phyloP scores from a whole-genome alignment of 2,113 vertebrate genomes.

The Scomber japonicus region DNA sequence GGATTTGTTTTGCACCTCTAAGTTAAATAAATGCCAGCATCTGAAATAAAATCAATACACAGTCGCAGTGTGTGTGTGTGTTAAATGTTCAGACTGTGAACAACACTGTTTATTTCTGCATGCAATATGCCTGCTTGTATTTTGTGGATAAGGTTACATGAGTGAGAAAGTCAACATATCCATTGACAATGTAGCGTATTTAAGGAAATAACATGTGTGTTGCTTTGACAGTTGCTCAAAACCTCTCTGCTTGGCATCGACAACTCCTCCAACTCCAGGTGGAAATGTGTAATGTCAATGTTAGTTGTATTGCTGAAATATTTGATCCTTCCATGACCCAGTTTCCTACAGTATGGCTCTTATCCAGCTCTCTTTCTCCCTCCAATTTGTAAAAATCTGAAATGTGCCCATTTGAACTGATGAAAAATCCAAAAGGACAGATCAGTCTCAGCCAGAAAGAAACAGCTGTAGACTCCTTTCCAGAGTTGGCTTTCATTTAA shows the following conservation, averaged over 20 bases:
- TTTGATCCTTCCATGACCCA: slow-evolving; percentile 51
- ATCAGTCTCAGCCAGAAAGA: slow-evolving; percentile 11
- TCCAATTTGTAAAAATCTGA: slow-evolving; percentile 20
- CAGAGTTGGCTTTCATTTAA: neutral
- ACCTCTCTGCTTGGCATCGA: slow-evolving; percentile 25
- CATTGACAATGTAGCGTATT: slow-evolving; percentile 32
- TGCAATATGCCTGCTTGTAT: neutral
- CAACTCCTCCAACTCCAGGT: slow-evolving; percentile 46
- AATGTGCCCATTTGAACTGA: slow-evolving; percentile 18
- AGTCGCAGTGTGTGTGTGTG: neutral
- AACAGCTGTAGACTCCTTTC: neutral
- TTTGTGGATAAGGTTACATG: neutral
- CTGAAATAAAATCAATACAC: slow-evolving; percentile 42
- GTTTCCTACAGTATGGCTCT: slow-evolving; percentile 26
- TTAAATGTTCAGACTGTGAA: neutral
- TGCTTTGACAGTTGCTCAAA: slow-evolving; percentile 39
- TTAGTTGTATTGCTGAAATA: slow-evolving; percentile 41
- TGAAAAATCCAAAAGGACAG: slow-evolving; percentile 32
- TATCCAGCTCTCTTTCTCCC: neutral
- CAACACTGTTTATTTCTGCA: neutral
- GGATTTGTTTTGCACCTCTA: slow-evolving; percentile 21
- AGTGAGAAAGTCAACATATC: slow-evolving; percentile 8
- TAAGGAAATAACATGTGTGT: slow-evolving; percentile 21
- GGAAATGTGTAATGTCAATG: slow-evolving; percentile 41
- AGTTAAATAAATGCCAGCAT: slow-evolving; percentile 30